Evolutionary conservation across 2,888 invertebrate species (phyloP).

Genomic region (Anagyrus pseudococci): DNA sequence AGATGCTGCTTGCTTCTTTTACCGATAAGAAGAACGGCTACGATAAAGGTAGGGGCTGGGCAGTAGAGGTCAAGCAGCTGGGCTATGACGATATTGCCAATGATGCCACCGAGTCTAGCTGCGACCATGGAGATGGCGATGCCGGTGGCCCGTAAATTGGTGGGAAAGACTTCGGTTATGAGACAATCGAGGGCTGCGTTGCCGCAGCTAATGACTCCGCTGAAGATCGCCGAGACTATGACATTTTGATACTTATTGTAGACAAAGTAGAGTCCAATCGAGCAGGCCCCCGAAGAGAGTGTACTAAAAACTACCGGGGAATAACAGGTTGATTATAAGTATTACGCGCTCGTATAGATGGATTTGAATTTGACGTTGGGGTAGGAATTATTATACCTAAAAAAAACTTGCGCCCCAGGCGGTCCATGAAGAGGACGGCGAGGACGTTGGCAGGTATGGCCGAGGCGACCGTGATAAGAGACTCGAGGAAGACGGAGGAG

Average conservation of each 20-base stretch:
- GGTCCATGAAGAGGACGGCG: constrained; percentile 84
- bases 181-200: constrained; percentile 91
- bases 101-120: constrained; percentile 87
- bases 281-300: constrained; percentile 82
- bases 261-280: constrained; percentile 85
- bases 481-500: constrained; percentile 83
- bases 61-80: constrained; percentile 86
- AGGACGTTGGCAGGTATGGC: constrained; percentile 86
- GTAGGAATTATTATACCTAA: constrained; percentile 65
- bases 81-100: constrained; percentile 88
- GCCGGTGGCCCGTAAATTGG: constrained; percentile 88
- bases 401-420: constrained; percentile 84
- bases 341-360: too few species aligned
- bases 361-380: too few species aligned
- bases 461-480: constrained; percentile 84
- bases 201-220: constrained; percentile 87
- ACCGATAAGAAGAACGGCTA: constrained; percentile 81
- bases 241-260: constrained; percentile 83
- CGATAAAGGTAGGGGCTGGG: constrained; percentile 91
- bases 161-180: constrained; percentile 92
- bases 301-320: constrained; percentile 78
- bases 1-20: too few species aligned
- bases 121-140: constrained; percentile 91
- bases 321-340: too few species aligned
- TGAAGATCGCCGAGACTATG: constrained; percentile 83